A percentile compares a stretch with the other conserved stretches of the same genome.
Conservation (phyloP, 2,113 vertebrate species). For the Bos indicus region DNA sequence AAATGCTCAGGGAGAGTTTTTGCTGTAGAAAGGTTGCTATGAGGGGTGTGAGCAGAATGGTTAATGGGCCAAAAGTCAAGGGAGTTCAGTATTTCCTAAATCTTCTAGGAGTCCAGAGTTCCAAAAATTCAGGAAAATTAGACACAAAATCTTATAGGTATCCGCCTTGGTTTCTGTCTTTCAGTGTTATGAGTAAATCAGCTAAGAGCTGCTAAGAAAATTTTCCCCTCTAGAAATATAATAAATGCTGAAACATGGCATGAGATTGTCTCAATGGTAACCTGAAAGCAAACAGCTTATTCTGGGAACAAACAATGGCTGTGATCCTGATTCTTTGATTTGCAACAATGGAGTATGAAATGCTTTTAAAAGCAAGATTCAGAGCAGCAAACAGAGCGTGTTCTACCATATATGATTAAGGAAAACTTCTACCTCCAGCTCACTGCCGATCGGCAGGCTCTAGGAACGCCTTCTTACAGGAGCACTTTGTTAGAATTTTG, state of each 20-base stretch:
- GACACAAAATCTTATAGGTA: background rate
- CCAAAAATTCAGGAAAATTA: constrained; percentile 58
- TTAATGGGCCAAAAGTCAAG: constrained; percentile 50
- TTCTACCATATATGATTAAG: constrained; percentile 50
- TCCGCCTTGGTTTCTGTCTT: background rate
- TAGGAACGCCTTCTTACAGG: constrained; percentile 41
- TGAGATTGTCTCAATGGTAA: constrained; percentile 42
- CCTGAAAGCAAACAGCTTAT: constrained; percentile 52
- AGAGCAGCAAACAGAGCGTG: constrained; percentile 22
- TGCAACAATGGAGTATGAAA: constrained; percentile 22
- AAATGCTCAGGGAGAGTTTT: constrained; percentile 68
- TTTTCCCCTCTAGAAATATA: constrained; percentile 13
- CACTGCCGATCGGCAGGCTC: background rate
- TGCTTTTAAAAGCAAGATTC: constrained; percentile 56
- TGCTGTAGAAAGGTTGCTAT: constrained; percentile 69
- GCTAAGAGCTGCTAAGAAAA: background rate
- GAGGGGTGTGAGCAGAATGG: constrained; percentile 62
- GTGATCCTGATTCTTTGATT: constrained; percentile 69
- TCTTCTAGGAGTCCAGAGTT: constrained; percentile 52
- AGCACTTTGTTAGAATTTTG: constrained; percentile 55
- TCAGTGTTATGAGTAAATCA: background rate
- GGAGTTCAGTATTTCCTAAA: constrained; percentile 64
- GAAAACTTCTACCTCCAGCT: constrained; percentile 21
- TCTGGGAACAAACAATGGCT: constrained; percentile 46
- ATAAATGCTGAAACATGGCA: constrained; percentile 59